phyloP scores from a whole-genome alignment of 92 coral and sea anemone species.

The Zoanthus sansibaricus region DNA sequence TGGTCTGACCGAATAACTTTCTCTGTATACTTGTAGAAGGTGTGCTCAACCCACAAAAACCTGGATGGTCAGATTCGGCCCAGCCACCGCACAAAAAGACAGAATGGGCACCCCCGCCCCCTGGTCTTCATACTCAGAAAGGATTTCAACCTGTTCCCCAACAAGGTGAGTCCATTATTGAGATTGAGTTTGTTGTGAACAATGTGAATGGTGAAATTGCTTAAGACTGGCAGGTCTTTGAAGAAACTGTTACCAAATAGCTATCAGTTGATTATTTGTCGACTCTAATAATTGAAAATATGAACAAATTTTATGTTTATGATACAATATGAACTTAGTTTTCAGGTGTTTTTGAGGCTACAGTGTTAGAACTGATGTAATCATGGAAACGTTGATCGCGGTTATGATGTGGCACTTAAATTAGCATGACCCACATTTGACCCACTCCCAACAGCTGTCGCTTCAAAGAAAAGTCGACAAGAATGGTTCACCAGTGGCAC shows the following conservation, averaged over 20 bases:
- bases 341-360: no score
- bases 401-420: no score
- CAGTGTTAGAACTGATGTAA: no score
- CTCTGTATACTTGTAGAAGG: constrained; percentile 16
- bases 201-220: not conserved
- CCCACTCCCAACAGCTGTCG: no score
- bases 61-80: constrained; percentile 20
- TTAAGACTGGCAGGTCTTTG: not conserved
- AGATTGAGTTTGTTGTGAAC: no score
- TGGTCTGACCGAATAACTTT: not conserved
- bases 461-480: no score
- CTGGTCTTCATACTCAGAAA: constrained; percentile 17
- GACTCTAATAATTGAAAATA: no score
- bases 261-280: not conserved
- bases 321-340: no score
- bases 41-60: constrained; percentile 35
- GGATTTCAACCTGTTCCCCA: not conserved
- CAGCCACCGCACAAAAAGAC: not conserved
- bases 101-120: constrained; percentile 30
- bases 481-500: no score
- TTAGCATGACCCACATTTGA: no score
- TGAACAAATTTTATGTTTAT: not conserved
- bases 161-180: not conserved
- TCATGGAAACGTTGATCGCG: no score
- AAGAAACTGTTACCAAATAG: not conserved